phyloP scores from a whole-genome alignment of 1,140 invertebrate species.

The Brachionus plicatilis region DNA sequence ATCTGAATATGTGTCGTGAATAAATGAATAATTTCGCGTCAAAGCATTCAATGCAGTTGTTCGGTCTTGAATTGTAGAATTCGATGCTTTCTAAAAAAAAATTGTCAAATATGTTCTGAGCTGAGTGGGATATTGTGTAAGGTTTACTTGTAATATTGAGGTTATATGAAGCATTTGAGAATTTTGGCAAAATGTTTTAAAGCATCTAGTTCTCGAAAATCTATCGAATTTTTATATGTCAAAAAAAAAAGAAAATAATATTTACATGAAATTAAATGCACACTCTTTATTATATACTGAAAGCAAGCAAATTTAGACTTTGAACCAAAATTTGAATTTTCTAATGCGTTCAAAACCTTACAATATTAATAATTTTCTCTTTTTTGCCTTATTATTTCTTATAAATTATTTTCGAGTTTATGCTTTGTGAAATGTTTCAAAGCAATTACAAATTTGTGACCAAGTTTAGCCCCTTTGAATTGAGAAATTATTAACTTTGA shows the following conservation, averaged over 20 bases:
- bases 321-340: constrained; percentile 8
- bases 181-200: neutral
- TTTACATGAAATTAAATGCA: neutral
- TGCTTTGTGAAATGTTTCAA: neutral
- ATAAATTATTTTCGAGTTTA: neutral
- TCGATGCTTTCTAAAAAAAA: neutral
- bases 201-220: neutral
- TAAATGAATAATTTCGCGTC: neutral
- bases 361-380: neutral
- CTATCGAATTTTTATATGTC: neutral
- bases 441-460: neutral
- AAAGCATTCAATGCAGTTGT: neutral
- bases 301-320: constrained; percentile 1
- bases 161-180: constrained; percentile 19
- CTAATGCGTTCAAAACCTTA: constrained; percentile 22
- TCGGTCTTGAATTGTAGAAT: neutral
- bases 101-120: neutral
- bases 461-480: neutral
- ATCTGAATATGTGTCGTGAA: neutral
- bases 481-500: neutral
- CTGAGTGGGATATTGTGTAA: neutral
- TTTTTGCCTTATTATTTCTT: neutral
- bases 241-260: neutral
- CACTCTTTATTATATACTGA: neutral
- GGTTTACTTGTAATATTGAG: constrained; percentile 6